Conservation (phyloP, 2,888 invertebrate species). For the Sinodicranocentrus sp. region DNA sequence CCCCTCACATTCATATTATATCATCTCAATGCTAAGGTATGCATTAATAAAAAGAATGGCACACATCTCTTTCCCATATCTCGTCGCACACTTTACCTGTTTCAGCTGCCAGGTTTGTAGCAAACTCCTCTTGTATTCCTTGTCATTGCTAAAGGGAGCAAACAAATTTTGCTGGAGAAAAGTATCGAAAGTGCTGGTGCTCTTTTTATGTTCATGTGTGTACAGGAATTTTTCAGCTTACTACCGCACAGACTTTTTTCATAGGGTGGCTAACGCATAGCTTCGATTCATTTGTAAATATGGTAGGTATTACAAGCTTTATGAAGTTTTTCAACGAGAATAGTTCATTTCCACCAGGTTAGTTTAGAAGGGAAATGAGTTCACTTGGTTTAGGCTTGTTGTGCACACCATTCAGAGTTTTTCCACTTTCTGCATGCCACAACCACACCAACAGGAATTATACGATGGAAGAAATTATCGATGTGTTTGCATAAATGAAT, state of each 20-base stretch:
- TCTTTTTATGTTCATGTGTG: background rate
- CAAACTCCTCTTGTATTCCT: conserved; percentile 3
- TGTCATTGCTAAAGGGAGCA: conserved; percentile 58
- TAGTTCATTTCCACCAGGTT: background rate
- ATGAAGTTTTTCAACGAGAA: no score
- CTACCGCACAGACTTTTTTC: background rate
- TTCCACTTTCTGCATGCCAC: conserved; percentile 48
- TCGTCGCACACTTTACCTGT: conserved; percentile 32
- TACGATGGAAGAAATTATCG: conserved; percentile 51
- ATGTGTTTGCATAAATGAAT: conserved; percentile 21
- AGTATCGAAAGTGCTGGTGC: conserved; percentile 35
- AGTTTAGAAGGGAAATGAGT: background rate
- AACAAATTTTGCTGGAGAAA: conserved; percentile 50
- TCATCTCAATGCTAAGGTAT: conserved; percentile 41
- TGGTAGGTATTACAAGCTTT: no score
- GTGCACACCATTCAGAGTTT: background rate
- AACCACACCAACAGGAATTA: conserved; percentile 52
- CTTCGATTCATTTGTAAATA: no score
- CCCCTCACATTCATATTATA: conserved; percentile 36
- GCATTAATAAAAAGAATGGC: conserved; percentile 48
- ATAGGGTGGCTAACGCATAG: no score
- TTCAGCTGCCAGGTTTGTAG: conserved; percentile 14
- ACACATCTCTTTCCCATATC: conserved; percentile 33
- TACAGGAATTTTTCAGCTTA: background rate
- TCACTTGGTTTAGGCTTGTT: background rate